Conservation (phyloP, 1,140 invertebrate genomes). For the Anoplophora glabripennis region DNA sequence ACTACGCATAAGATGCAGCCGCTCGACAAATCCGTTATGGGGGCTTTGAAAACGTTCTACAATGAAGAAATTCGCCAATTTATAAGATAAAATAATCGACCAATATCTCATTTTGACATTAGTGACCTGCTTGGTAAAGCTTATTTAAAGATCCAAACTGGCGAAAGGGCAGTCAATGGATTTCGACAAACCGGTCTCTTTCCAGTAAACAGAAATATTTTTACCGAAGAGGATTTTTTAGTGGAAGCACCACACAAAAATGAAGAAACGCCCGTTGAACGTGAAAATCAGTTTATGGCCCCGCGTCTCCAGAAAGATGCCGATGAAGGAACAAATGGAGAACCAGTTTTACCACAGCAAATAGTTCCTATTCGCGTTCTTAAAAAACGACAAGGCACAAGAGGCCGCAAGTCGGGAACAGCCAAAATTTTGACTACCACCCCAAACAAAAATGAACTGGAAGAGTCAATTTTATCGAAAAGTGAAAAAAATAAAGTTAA, state of each 20-base stretch:
- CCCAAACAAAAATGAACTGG: constrained; percentile 1
- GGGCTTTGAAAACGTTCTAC: constrained; percentile 30
- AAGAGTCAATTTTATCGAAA: neutral
- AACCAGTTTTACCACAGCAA: constrained; percentile 2
- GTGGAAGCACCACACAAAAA: constrained; percentile 26
- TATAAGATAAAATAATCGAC: constrained; percentile 16
- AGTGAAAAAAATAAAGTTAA: no score
- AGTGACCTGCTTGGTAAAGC: constrained; percentile 15
- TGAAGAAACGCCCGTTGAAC: neutral
- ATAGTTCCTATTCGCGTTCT: constrained; percentile 1
- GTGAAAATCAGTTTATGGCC: neutral
- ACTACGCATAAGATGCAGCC: constrained; percentile 46
- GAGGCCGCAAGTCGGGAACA: constrained; percentile 8
- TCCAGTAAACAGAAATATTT: neutral
- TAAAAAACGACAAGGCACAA: neutral
- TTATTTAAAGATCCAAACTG: neutral
- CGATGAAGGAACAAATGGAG: neutral
- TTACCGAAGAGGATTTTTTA: neutral
- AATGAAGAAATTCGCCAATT: constrained; percentile 26
- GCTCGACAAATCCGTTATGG: constrained; percentile 41
- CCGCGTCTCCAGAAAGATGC: neutral
- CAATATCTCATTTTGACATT: constrained; percentile 18
- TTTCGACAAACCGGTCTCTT: neutral
- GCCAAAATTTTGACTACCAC: constrained; percentile 18
- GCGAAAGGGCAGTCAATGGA: constrained; percentile 1